phyloP scores from a whole-genome alignment of 1,140 invertebrate genomes.

The Drosophila aff. region DNA sequence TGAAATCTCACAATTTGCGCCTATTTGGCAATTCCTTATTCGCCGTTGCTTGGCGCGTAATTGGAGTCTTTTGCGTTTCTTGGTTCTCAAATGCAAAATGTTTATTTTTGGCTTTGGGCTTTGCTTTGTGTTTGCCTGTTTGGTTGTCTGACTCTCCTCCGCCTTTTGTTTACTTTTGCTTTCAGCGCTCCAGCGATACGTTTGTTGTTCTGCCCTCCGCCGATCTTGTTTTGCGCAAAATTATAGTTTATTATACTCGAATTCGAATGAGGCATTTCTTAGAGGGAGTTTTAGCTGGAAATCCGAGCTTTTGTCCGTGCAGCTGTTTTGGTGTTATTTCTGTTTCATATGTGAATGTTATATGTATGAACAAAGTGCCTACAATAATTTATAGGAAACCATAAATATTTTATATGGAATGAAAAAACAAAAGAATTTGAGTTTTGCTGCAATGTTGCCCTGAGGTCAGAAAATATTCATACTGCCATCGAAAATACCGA shows the following conservation, averaged over 20 bases:
- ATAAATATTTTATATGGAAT: conserved; percentile 18
- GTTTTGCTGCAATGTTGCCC: neutral
- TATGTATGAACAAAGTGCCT: conserved; percentile 16
- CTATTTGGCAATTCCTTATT: conserved; percentile 61
- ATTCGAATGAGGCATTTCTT: conserved; percentile 7
- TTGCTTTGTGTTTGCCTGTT: conserved; percentile 40
- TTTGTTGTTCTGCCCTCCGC: conserved; percentile 19
- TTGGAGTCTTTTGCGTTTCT: conserved; percentile 61
- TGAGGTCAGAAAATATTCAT: too few species aligned
- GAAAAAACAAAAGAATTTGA: neutral
- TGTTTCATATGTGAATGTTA: conserved; percentile 25
- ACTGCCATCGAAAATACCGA: too few species aligned
- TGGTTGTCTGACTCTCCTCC: conserved; percentile 41
- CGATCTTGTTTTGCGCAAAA: conserved; percentile 46
- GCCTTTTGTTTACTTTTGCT: conserved; percentile 61
- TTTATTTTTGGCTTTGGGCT: conserved; percentile 70
- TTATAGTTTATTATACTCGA: conserved; percentile 64
- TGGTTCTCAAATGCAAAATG: conserved; percentile 53
- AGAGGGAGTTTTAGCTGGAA: conserved; percentile 54
- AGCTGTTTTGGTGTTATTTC: conserved; percentile 46
- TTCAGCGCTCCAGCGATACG: conserved; percentile 46
- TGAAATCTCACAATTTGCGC: conserved; percentile 28
- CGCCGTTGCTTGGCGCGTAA: conserved; percentile 48
- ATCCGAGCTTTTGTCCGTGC: conserved; percentile 60
- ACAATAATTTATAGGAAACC: conserved; percentile 40